A percentile compares a stretch with the other conserved stretches of the same genome.
Evolutionary conservation across 2,888 invertebrate genomes (phyloP).

Genomic region (Melipona beecheii): DNA sequence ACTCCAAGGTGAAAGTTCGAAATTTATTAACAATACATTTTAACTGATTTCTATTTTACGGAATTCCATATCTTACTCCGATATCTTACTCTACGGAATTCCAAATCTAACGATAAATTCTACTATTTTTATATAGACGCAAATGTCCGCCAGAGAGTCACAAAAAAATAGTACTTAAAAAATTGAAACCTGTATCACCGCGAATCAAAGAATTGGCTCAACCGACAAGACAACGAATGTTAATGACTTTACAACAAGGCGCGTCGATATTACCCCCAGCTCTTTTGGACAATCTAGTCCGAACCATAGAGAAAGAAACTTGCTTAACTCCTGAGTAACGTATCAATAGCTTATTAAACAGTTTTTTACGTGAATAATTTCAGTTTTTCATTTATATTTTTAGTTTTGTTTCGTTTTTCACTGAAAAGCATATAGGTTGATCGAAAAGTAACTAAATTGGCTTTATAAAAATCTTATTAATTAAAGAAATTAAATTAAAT

Average conservation of each 20-base stretch:
- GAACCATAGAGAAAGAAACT: slow-evolving; percentile 74
- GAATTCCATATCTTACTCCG: too few relatives aligned
- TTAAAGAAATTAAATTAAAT: too few relatives aligned
- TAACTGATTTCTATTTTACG: too few relatives aligned
- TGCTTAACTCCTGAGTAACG: slow-evolving; percentile 80
- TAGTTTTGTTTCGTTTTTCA: background rate
- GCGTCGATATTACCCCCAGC: slow-evolving; percentile 70
- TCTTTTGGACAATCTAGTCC: slow-evolving; percentile 75
- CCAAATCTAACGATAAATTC: background rate
- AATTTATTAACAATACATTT: background rate
- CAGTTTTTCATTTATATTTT: too few relatives aligned
- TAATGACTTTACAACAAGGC: slow-evolving; percentile 73
- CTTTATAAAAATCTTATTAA: too few relatives aligned
- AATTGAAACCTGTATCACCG: slow-evolving; percentile 65
- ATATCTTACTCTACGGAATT: too few relatives aligned
- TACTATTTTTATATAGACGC: slow-evolving; percentile 22
- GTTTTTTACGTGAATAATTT: background rate
- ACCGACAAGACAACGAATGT: slow-evolving; percentile 73
- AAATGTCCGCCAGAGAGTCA: slow-evolving; percentile 71
- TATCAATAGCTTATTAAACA: slow-evolving; percentile 7
- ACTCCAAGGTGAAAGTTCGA: slow-evolving; percentile 69
- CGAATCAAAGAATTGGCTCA: slow-evolving; percentile 76
- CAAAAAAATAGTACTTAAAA: slow-evolving; percentile 60
- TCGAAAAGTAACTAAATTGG: too few relatives aligned
- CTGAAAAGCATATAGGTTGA: background rate